Conservation (phyloP, 2,888 invertebrate species). For the Zaprionus lineosus region DNA sequence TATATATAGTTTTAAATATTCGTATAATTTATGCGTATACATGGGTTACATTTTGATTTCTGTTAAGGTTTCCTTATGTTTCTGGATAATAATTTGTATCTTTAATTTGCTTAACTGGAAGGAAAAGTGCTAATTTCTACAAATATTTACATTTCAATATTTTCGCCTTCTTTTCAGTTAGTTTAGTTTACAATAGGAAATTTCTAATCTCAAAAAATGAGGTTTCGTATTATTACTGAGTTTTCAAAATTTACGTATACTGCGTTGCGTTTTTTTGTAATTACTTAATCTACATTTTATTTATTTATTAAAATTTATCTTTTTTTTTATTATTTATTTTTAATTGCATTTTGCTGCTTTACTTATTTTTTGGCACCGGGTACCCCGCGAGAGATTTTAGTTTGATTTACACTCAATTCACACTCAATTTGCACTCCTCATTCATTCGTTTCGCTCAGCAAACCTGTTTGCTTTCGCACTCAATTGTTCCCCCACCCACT, state of each 20-base stretch:
- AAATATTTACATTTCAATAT: constrained; percentile 54
- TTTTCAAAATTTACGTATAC: constrained; percentile 74
- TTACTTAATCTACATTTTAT: constrained; percentile 49
- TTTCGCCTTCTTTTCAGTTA: constrained; percentile 30
- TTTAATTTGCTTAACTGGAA: constrained; percentile 47
- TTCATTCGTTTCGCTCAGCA: constrained; percentile 44
- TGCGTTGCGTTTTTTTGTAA: constrained; percentile 69
- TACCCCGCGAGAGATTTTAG: background rate
- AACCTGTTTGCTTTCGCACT: constrained; percentile 7
- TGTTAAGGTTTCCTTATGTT: constrained; percentile 14
- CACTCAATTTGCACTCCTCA: constrained; percentile 40
- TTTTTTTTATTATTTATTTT: constrained; percentile 12
- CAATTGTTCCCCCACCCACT: constrained; percentile 57
- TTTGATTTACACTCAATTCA: constrained; percentile 43
- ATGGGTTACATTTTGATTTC: constrained; percentile 67
- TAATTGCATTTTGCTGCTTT: background rate
- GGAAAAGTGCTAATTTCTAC: constrained; percentile 57
- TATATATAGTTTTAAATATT: constrained; percentile 9
- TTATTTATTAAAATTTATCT: constrained; percentile 18
- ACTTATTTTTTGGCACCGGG: constrained; percentile 47
- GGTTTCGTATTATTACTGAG: constrained; percentile 39
- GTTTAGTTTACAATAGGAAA: constrained; percentile 39
- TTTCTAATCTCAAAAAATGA: constrained; percentile 38
- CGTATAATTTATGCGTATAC: constrained; percentile 66
- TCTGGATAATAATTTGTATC: constrained; percentile 6